These are phyloP conservation scores for Odocoileus hemionus DNA, from an alignment of 2,113 vertebrate species.

Conservation along the genomic window DNA sequence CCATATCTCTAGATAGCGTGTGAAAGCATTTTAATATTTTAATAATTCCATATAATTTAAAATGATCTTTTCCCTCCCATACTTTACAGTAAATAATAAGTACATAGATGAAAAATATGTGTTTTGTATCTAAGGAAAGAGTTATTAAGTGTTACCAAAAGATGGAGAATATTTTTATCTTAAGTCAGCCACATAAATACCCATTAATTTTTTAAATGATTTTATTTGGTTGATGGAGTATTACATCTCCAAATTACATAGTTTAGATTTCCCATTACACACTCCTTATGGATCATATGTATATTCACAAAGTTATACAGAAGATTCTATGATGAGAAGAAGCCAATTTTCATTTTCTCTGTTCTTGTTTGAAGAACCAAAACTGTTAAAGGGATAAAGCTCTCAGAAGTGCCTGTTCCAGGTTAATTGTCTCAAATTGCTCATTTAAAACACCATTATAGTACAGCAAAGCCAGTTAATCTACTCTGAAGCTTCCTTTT, in stretches of 20 bases:
- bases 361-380: conserved; percentile 77
- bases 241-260: conserved; percentile 70
- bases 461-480: conserved; percentile 72
- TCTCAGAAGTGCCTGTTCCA: conserved; percentile 74
- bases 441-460: conserved; percentile 76
- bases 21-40: conserved; percentile 59
- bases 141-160: conserved; percentile 47
- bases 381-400: conserved; percentile 74
- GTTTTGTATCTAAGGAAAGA: conserved; percentile 17
- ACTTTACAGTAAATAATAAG: conserved; percentile 57
- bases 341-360: conserved; percentile 75
- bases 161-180: conserved; percentile 62
- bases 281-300: conserved; percentile 62
- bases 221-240: conserved; percentile 73
- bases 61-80: conserved; percentile 45
- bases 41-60: conserved; percentile 61
- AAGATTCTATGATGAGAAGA: conserved; percentile 52
- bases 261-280: conserved; percentile 67
- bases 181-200: conserved; percentile 68
- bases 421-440: conserved; percentile 78
- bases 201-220: conserved; percentile 74
- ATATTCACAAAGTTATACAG: conserved; percentile 63
- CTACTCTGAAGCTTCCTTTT: conserved; percentile 69
- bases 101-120: conserved; percentile 44
- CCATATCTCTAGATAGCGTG: conserved; percentile 15